Conservation (phyloP, 2,797 vertebrate genomes). For the Gallinago stenura region DNA sequence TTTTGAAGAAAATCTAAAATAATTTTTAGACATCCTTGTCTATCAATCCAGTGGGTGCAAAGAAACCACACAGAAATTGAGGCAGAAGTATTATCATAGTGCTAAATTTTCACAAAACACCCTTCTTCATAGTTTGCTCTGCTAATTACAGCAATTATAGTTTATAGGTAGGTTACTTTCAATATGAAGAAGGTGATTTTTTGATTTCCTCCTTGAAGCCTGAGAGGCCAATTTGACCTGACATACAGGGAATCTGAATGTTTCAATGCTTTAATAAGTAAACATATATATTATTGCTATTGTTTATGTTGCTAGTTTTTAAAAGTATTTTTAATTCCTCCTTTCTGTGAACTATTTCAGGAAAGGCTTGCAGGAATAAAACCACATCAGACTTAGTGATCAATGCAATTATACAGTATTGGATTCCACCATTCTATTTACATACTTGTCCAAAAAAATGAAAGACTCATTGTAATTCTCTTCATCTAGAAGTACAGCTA, state of each 20-base stretch:
- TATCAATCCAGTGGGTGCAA: not conserved
- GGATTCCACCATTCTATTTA: slow-evolving; percentile 20
- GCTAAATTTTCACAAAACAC: not conserved
- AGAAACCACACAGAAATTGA: not conserved
- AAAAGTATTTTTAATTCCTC: not conserved
- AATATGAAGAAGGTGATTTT: not conserved
- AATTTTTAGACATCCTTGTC: not conserved
- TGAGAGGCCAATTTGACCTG: not conserved
- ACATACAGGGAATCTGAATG: not conserved
- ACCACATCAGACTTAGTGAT: not conserved
- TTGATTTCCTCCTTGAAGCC: not conserved
- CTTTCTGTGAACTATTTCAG: not conserved
- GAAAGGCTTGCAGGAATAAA: not conserved
- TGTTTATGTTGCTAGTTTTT: not conserved
- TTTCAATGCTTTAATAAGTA: not conserved
- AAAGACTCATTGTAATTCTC: not conserved
- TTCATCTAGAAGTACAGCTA: not conserved
- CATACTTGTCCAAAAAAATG: slow-evolving; percentile 9
- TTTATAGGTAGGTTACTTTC: not conserved
- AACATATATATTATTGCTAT: not conserved
- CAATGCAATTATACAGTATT: slow-evolving; percentile 33
- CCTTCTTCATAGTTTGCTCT: not conserved
- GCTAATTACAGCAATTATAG: not conserved
- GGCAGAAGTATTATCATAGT: not conserved
- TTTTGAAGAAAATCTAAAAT: not conserved